Percentiles rank a stretch among this genome's conserved stretches.
These are phyloP conservation scores for Phlogophora meticulosa DNA, from an alignment of 2,888 invertebrate species.

Conservation along the genomic window DNA sequence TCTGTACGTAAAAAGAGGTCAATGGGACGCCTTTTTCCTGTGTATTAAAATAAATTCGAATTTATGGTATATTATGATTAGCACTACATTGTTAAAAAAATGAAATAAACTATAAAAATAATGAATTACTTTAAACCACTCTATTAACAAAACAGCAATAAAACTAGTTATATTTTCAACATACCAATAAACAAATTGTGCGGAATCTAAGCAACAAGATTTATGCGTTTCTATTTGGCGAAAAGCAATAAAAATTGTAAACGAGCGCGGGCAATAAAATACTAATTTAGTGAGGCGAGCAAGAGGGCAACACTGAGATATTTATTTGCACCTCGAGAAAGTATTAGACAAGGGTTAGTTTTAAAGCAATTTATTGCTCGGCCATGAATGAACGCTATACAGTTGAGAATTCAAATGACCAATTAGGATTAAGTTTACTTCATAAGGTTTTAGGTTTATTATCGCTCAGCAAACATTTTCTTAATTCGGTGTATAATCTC, in stretches of 20 bases:
- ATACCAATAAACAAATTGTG: conserved; percentile 54
- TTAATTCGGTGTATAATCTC: too few relatives aligned
- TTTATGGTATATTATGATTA: conserved; percentile 1
- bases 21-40: too few relatives aligned
- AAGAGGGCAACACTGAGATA: conserved; percentile 56
- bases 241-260: conserved; percentile 65
- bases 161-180: conserved; percentile 61
- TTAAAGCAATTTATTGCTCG: conserved; percentile 18
- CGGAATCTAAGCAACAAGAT: conserved; percentile 56
- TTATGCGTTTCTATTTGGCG: conserved; percentile 61
- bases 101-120: neutral
- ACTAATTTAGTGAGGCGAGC: conserved; percentile 64
- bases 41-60: neutral
- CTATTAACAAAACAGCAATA: conserved; percentile 20
- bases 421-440: neutral
- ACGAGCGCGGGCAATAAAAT: conserved; percentile 63
- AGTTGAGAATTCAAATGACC: neutral
- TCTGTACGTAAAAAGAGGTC: too few relatives aligned
- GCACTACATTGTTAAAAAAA: neutral
- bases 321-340: conserved; percentile 52
- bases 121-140: conserved; percentile 17
- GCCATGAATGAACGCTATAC: neutral
- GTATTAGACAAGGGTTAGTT: conserved; percentile 50
- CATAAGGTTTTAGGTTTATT: conserved; percentile 11
- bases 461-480: too few relatives aligned